These are phyloP conservation scores for Fragum sueziense DNA, from an alignment of 2,888 invertebrate genomes.

Conservation along the genomic window DNA sequence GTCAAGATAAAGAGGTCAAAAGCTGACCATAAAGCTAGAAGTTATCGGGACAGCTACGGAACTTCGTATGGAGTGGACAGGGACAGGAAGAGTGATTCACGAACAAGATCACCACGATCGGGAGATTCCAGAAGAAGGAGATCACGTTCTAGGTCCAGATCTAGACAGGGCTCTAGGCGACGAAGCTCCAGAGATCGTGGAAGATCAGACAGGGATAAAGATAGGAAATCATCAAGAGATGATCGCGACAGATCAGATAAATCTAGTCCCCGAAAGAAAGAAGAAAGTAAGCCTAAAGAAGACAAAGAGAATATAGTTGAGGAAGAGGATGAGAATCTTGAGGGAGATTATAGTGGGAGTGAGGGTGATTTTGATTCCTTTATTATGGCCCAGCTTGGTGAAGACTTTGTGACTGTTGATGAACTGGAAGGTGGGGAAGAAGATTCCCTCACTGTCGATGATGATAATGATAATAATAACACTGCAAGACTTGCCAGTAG, in stretches of 20 bases:
- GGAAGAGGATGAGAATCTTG: background rate
- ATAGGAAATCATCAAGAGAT: background rate
- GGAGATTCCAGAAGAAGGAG: background rate
- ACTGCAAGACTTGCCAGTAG: no score
- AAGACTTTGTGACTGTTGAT: conserved; percentile 42
- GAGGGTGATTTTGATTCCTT: conserved; percentile 25
- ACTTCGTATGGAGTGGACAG: conserved; percentile 4
- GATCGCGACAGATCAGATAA: background rate
- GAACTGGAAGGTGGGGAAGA: conserved; percentile 17
- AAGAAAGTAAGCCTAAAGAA: background rate
- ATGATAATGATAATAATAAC: background rate
- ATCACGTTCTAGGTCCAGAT: background rate
- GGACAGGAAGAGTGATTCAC: background rate
- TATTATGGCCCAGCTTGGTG: conserved; percentile 33
- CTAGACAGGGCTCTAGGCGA: conserved; percentile 4
- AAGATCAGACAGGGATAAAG: background rate
- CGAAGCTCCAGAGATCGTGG: background rate
- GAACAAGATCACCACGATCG: background rate
- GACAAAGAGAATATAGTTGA: background rate
- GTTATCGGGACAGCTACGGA: conserved; percentile 15
- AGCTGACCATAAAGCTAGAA: conserved; percentile 2
- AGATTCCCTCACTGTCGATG: conserved; percentile 29
- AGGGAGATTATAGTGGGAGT: conserved; percentile 1
- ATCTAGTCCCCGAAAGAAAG: background rate
- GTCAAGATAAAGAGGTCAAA: conserved; percentile 4